Evolutionary conservation across 2,797 vertebrate species (phyloP), one percentile per base, ranked within the genome.

Genomic region (Merluccius polli): DNA sequence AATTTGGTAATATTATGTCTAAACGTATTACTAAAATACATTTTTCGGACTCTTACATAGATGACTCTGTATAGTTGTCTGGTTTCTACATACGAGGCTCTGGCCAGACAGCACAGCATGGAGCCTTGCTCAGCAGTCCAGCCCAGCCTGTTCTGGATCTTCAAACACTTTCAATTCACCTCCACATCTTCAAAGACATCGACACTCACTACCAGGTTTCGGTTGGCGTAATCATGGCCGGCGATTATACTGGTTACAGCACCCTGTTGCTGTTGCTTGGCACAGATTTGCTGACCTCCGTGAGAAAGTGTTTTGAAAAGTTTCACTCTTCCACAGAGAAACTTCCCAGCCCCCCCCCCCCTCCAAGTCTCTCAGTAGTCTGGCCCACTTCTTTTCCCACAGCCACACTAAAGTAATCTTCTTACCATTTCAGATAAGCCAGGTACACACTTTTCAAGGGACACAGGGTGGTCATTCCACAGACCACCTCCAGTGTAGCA

Each of bases 401-500:
- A 41, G 70, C 77, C 52, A 3, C 33, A n/a, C 15, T 16, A 59
- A 78, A 41, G 65, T 78, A n/a, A 75, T 77, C 80, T 80, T 70
- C 63, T 72, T 13, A 71, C 24, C 41, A 15, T 65, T 18, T 63
- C 30, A 63, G 76, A 80, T 79, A 63, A 77, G 73, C 52, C 68
- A 6, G 2, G 18, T 76, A n/a, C 77, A 76, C 77, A 75, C 73
- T 79, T 81, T 71, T 38, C 29, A 70, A 74, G 31, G 72, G 78
- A 72, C 75, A 74, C 78, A 84, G 84, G 79, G 77, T 84, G 84
- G 80, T 73, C 72, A 73, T 77, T 71, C 77, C 78, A 78, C 81
- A 80, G 75, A 67, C 71, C 79, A 75, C 38, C 72, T 78, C 71
- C 30, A 71, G 72, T 27, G 27, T 67, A 29, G n/a, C 70, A 70